These are phyloP conservation scores for Pseudonaja textilis DNA, from an alignment of 2,113 vertebrate genomes.

Conservation along the genomic window DNA sequence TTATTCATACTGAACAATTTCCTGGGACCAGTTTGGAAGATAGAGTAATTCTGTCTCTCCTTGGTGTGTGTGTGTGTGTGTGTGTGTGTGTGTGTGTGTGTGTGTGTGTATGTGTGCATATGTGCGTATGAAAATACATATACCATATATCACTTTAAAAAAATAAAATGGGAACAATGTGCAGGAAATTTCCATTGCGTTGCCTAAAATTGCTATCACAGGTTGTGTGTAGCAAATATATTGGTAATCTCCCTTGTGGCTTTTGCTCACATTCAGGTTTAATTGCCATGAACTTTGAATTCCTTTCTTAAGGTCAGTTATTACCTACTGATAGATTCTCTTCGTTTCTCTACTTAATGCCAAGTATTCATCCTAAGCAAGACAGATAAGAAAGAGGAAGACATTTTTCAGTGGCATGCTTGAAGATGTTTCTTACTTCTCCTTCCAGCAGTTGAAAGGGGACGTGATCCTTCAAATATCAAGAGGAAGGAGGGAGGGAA, in stretches of 20 bases:
- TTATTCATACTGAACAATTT: constrained; percentile 58
- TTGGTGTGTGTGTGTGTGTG: not conserved
- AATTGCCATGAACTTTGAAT: constrained; percentile 82
- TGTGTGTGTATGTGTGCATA: not conserved
- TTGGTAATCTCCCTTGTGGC: constrained; percentile 72
- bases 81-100: too few species aligned
- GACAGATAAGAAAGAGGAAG: constrained; percentile 66
- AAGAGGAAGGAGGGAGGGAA: not conserved
- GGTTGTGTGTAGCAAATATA: constrained; percentile 68
- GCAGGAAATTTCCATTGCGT: constrained; percentile 46
- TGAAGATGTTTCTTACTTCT: constrained; percentile 61
- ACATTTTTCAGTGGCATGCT: constrained; percentile 69
- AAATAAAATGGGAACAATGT: constrained; percentile 58
- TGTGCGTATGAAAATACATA: not conserved
- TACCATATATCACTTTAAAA: constrained; percentile 34
- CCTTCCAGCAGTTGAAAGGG: constrained; percentile 51
- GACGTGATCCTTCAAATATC: constrained; percentile 62
- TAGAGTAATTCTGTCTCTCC: rapidly evolving
- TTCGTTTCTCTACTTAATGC: constrained; percentile 78
- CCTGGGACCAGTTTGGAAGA: constrained; percentile 54
- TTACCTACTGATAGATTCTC: constrained; percentile 81
- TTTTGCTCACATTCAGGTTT: constrained; percentile 74
- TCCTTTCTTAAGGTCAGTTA: constrained; percentile 82
- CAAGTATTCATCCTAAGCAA: constrained; percentile 79
- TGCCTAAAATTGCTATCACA: constrained; percentile 67